phyloP scores from a whole-genome alignment of 2,113 vertebrate species.

The Tretioscincus oriximinensis region DNA sequence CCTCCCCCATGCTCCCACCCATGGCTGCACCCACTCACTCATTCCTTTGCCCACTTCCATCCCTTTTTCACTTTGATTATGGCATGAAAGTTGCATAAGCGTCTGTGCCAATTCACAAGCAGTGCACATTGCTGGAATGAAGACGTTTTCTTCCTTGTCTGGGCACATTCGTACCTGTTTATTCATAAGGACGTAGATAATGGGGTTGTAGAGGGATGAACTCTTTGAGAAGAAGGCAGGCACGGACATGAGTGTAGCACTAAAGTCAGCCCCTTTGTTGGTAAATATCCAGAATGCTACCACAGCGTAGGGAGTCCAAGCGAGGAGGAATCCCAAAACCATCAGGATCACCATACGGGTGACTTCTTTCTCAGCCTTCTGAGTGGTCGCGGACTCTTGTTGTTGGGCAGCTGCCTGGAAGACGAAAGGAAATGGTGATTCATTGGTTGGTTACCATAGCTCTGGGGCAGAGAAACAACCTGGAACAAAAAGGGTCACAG shows the following conservation, averaged over 20 bases:
- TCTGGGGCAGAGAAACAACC: no score
- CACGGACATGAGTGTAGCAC: slow-evolving; percentile 68
- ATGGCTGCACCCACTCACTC: no score
- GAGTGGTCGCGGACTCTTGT: slow-evolving; percentile 78
- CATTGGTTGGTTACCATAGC: no score
- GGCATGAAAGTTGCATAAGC: not conserved
- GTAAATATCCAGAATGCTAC: slow-evolving; percentile 81
- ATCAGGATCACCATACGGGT: slow-evolving; percentile 81
- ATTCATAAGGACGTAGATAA: slow-evolving; percentile 74
- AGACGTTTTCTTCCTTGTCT: not conserved
- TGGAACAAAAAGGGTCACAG: no score
- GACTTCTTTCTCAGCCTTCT: slow-evolving; percentile 81
- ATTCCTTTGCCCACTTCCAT: no score
- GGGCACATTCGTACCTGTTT: slow-evolving; percentile 73
- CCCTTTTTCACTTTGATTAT: not conserved
- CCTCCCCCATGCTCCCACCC: no score
- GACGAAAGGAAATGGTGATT: not conserved
- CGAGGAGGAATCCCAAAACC: slow-evolving; percentile 76
- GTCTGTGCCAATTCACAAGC: not conserved
- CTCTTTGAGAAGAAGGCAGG: slow-evolving; percentile 84
- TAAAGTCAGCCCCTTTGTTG: slow-evolving; percentile 77
- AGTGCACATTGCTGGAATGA: not conserved
- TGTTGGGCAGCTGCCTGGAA: slow-evolving; percentile 77
- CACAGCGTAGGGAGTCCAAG: slow-evolving; percentile 76
- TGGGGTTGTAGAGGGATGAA: slow-evolving; percentile 76